These are phyloP conservation scores for Hypercompe scribonia DNA, from an alignment of 2,888 invertebrate genomes.

Conservation along the genomic window DNA sequence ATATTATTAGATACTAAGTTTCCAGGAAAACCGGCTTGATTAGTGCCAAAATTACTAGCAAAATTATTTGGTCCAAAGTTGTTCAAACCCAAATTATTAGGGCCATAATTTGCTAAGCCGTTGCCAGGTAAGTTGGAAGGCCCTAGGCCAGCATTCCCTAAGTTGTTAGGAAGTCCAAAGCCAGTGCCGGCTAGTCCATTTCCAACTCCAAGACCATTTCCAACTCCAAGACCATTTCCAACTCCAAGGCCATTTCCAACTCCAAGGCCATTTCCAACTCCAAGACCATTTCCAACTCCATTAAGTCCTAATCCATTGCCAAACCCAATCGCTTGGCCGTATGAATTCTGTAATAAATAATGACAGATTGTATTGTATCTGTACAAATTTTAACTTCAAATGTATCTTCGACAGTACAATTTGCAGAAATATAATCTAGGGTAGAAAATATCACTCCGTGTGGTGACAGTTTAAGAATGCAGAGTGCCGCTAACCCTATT, in stretches of 20 bases:
- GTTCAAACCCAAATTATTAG: constrained; percentile 21
- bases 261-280: constrained; percentile 36
- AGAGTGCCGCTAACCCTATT: too few species aligned
- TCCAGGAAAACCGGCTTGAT: constrained; percentile 20
- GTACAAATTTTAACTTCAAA: background rate
- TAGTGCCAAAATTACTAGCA: constrained; percentile 19
- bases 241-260: constrained; percentile 44
- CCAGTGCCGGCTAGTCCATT: constrained; percentile 22
- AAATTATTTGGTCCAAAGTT: constrained; percentile 29
- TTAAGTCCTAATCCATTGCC: constrained; percentile 45
- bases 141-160: background rate
- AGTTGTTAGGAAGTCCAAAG: constrained; percentile 13
- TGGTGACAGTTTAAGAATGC: too few species aligned
- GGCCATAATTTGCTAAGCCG: constrained; percentile 7
- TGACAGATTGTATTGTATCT: background rate
- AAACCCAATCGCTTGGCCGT: constrained; percentile 44
- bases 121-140: background rate
- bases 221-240: constrained; percentile 42
- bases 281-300: constrained; percentile 39
- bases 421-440: too few species aligned
- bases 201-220: constrained; percentile 31
- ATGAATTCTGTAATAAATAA: constrained; percentile 47
- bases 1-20: constrained; percentile 27
- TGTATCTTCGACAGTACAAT: background rate
- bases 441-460: too few species aligned